A percentile compares a stretch with the other conserved stretches of the same genome.
Conservation (phyloP, 1,140 invertebrate species). For the Spodoptera litura region DNA sequence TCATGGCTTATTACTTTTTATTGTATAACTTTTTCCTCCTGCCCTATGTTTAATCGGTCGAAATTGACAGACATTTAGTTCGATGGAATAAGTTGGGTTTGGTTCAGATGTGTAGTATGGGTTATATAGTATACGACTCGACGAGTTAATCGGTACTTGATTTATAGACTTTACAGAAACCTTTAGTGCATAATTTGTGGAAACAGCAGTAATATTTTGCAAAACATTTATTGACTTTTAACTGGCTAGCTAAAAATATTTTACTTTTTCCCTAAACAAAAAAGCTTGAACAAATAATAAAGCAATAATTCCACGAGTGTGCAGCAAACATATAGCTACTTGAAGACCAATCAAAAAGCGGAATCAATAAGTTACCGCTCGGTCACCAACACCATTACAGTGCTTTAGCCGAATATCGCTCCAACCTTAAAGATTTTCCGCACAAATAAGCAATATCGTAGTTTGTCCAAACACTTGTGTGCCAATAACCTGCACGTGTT, state of each 20-base stretch:
- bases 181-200: too few relatives aligned
- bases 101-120: not conserved
- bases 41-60: constrained; percentile 40
- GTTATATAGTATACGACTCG: too few relatives aligned
- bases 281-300: constrained; percentile 1
- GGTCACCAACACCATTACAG: constrained; percentile 28
- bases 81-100: constrained; percentile 2
- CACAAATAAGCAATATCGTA: constrained; percentile 69
- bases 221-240: too few relatives aligned
- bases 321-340: not conserved
- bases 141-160: too few relatives aligned
- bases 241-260: too few relatives aligned
- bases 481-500: constrained; percentile 80
- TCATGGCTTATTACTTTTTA: constrained; percentile 68
- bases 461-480: constrained; percentile 80
- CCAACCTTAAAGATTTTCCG: constrained; percentile 58
- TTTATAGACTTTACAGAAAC: too few relatives aligned
- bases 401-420: constrained; percentile 37
- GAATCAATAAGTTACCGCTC: constrained; percentile 5
- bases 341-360: constrained; percentile 22
- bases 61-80: constrained; percentile 12
- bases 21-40: constrained; percentile 51
- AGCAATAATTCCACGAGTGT: not conserved
- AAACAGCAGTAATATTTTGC: too few relatives aligned
- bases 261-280: not conserved